Percentiles rank a stretch among this genome's conserved stretches.
Conservation (phyloP, 2,113 vertebrate species). For the Cercopithecus mona region DNA sequence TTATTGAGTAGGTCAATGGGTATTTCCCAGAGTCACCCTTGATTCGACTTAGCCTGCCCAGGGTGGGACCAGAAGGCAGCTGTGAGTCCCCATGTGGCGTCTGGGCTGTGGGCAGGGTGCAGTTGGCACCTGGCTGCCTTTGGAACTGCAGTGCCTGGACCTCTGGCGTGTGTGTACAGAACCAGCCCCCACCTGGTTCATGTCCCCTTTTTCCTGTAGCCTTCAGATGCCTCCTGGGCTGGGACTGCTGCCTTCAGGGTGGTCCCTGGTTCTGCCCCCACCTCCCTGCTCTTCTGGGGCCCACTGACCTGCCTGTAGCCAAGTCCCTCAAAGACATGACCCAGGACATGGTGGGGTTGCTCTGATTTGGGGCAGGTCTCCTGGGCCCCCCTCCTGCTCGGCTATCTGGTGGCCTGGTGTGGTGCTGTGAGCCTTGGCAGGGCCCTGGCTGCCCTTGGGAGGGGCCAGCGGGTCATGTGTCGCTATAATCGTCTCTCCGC, state of each 20-base stretch:
- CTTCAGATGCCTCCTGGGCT: neutral
- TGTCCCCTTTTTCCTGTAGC: too few relatives aligned
- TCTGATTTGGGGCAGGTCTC: neutral
- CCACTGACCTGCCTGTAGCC: neutral
- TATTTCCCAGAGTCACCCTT: neutral
- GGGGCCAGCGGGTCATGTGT: neutral
- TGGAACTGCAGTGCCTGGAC: neutral
- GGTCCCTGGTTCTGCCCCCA: neutral
- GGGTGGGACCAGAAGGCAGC: neutral
- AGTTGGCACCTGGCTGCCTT: neutral
- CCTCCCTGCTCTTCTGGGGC: neutral
- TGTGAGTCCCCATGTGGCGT: neutral
- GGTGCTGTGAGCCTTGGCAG: accelerated
- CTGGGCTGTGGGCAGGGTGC: neutral
- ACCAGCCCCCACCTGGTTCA: too few relatives aligned
- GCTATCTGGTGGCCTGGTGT: neutral
- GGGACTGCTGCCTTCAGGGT: neutral
- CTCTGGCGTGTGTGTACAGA: neutral
- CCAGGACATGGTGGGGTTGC: neutral
- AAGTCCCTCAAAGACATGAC: neutral
- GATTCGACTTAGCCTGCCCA: neutral
- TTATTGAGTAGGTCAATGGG: accelerated
- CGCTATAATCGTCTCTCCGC: neutral
- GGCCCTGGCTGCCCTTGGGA: neutral
- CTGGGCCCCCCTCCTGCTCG: neutral